Conservation (phyloP, 2,113 vertebrate genomes). For the Urocynchramus pylzowi region DNA sequence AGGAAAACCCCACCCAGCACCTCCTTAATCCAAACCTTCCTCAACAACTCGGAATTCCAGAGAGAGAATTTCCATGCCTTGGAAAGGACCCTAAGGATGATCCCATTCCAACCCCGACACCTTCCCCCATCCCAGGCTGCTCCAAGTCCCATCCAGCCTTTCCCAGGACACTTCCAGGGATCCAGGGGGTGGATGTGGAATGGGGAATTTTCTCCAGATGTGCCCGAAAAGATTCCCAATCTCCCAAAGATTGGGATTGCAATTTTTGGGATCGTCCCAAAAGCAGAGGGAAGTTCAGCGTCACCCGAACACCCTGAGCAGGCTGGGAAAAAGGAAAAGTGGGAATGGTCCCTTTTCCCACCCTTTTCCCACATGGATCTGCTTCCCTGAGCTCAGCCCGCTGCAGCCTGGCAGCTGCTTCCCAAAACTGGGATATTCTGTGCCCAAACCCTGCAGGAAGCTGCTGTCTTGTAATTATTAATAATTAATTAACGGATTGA, state of each 20-base stretch:
- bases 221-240: neutral
- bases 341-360: neutral
- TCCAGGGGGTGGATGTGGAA: neutral
- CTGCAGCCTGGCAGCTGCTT: neutral
- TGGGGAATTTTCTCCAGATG: neutral
- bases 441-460: neutral
- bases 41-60: neutral
- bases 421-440: neutral
- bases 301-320: neutral
- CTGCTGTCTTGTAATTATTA: accelerated
- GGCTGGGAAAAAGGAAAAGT: neutral
- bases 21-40: neutral
- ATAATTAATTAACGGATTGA: neutral
- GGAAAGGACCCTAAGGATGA: neutral
- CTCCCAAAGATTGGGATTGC: neutral
- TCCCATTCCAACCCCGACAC: neutral
- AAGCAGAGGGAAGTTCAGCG: neutral
- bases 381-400: neutral
- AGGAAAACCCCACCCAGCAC: neutral
- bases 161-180: neutral
- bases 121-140: neutral
- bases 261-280: neutral
- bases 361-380: neutral
- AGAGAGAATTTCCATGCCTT: accelerated
- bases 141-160: neutral